phyloP scores from a whole-genome alignment of 2,888 invertebrate genomes.

The Apomyelois bistriatella region DNA sequence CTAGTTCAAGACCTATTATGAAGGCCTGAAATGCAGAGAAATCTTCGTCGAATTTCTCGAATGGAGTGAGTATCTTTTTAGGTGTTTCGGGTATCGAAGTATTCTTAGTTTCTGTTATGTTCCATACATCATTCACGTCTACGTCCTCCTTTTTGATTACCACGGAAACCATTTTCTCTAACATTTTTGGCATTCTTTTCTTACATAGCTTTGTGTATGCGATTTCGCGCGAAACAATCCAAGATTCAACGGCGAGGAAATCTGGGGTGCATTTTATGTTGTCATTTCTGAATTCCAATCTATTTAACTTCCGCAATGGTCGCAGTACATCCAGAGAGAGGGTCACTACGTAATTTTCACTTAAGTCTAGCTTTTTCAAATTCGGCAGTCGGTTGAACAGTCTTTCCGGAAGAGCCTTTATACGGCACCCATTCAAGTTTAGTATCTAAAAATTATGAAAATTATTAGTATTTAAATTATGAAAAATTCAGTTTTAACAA shows the following conservation, averaged over 20 bases:
- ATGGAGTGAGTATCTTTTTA: conserved; percentile 44
- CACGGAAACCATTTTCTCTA: conserved; percentile 77
- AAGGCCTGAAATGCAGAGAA: conserved; percentile 69
- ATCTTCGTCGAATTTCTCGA: conserved; percentile 61
- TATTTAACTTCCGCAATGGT: conserved; percentile 66
- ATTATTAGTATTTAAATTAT: no score
- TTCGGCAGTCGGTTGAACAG: conserved; percentile 77
- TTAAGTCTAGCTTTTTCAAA: conserved; percentile 78
- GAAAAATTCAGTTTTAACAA: no score
- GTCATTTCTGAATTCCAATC: conserved; percentile 77
- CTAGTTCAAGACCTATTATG: conserved; percentile 63
- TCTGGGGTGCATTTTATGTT: conserved; percentile 77
- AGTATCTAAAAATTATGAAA: conserved; percentile 63
- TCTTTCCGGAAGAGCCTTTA: conserved; percentile 73
- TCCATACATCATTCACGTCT: conserved; percentile 62
- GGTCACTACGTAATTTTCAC: conserved; percentile 81
- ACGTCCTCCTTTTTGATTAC: conserved; percentile 57
- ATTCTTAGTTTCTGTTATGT: conserved; percentile 45
- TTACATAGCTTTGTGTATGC: conserved; percentile 69
- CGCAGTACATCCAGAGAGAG: conserved; percentile 68
- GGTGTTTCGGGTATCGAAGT: conserved; percentile 30
- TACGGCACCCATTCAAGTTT: conserved; percentile 80
- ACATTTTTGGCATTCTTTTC: conserved; percentile 68
- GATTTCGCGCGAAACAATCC: conserved; percentile 58
- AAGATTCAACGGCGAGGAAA: conserved; percentile 58